These are phyloP conservation scores for Watsonalla cultraria DNA, from an alignment of 2,888 invertebrate genomes.

Conservation along the genomic window DNA sequence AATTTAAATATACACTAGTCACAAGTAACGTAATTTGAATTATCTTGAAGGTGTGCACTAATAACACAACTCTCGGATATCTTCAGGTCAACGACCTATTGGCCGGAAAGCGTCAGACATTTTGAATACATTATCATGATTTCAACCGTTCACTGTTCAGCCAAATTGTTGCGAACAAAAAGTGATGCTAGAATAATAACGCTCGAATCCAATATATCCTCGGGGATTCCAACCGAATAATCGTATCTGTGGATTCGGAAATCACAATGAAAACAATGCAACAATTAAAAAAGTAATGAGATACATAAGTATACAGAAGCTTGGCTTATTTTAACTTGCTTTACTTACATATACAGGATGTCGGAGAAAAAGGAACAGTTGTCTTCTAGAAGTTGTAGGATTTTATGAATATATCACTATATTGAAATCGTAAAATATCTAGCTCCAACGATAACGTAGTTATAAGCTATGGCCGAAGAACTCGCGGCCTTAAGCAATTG, in stretches of 20 bases:
- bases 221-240: constrained; percentile 9
- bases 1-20: too few species aligned
- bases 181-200: constrained; percentile 28
- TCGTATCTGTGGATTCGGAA: constrained; percentile 11
- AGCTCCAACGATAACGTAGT: too few species aligned
- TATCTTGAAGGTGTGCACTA: neutral
- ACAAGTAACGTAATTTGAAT: too few species aligned
- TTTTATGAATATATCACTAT: too few species aligned
- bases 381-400: too few species aligned
- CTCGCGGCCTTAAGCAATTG: too few species aligned
- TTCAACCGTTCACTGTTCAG: constrained; percentile 1
- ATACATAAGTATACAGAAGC: too few species aligned
- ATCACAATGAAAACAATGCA: constrained; percentile 2
- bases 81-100: neutral
- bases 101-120: neutral
- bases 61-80: neutral
- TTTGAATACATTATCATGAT: constrained; percentile 1
- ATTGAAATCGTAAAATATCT: too few species aligned
- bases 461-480: too few species aligned
- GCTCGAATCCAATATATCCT: constrained; percentile 24
- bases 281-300: neutral
- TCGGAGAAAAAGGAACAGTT: too few species aligned
- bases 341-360: too few species aligned
- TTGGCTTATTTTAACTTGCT: too few species aligned
- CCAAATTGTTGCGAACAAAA: constrained; percentile 7